Evolutionary conservation across 2,888 invertebrate genomes (phyloP).

Genomic region (Teleiodes luculella): DNA sequence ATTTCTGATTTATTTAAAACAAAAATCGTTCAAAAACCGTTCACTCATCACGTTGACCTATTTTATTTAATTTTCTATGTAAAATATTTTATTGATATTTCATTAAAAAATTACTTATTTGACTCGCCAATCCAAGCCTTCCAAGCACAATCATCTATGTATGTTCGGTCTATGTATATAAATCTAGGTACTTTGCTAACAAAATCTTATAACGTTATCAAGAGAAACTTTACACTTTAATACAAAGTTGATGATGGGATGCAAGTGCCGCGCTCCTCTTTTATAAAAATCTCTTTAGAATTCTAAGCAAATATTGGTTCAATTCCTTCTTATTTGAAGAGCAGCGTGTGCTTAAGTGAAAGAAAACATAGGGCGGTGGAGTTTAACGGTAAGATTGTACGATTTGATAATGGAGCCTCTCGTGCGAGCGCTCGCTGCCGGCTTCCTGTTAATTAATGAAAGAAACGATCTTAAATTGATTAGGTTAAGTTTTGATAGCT

Average conservation of each 20-base stretch:
- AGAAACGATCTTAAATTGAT: conserved; percentile 32
- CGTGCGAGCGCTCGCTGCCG: neutral
- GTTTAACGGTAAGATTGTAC: neutral
- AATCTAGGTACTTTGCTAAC: no score
- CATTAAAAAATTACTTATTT: no score
- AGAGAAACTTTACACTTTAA: neutral
- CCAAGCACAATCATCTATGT: no score
- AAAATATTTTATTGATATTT: no score
- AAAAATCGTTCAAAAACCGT: no score
- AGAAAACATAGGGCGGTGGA: conserved; percentile 3
- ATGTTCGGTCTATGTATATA: no score
- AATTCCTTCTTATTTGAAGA: neutral
- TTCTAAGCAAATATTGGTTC: conserved; percentile 2
- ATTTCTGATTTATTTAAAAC: no score
- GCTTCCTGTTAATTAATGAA: conserved; percentile 26
- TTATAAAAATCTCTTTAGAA: neutral
- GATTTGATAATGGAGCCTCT: neutral
- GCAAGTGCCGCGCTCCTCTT: neutral
- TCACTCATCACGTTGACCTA: no score
- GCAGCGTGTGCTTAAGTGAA: conserved; percentile 3
- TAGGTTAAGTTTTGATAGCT: conserved; percentile 45
- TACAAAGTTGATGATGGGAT: neutral
- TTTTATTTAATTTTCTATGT: no score
- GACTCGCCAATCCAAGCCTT: no score
- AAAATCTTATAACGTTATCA: neutral